Percentiles rank a stretch among this genome's conserved stretches.
These are phyloP conservation scores for Acinonyx jubatus DNA, from an alignment of 2,113 vertebrate species.

Conservation along the genomic window DNA sequence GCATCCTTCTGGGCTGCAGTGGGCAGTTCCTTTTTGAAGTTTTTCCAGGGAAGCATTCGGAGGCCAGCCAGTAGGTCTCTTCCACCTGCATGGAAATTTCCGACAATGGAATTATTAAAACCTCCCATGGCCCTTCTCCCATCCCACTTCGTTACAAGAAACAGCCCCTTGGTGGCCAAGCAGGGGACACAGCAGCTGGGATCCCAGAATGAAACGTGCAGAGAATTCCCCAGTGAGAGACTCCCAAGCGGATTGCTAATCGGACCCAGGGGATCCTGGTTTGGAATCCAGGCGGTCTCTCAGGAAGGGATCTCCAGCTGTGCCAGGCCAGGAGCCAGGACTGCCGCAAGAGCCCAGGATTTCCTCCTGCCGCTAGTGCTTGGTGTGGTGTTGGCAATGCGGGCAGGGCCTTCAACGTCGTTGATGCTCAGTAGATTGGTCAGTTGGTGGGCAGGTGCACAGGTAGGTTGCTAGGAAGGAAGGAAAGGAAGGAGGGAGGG, in stretches of 20 bases:
- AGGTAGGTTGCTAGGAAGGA: neutral
- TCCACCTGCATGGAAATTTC: slow-evolving; percentile 70
- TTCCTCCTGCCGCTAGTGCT: neutral
- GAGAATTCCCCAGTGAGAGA: neutral
- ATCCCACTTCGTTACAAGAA: slow-evolving; percentile 53
- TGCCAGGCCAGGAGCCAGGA: neutral
- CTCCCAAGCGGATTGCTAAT: neutral
- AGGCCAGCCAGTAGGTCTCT: slow-evolving; percentile 50
- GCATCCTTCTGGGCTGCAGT: neutral
- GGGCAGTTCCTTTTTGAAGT: neutral
- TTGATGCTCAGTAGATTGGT: neutral
- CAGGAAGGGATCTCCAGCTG: neutral
- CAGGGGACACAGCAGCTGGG: slow-evolving; percentile 59
- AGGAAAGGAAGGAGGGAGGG: too few relatives aligned
- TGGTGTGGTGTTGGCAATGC: fast-evolving
- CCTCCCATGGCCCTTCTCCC: neutral
- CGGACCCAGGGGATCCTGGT: slow-evolving; percentile 10
- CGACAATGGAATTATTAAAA: slow-evolving; percentile 33
- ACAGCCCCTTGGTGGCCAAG: slow-evolving; percentile 58
- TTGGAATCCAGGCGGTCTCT: neutral
- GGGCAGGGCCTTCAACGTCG: too few relatives aligned
- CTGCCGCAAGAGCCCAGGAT: neutral
- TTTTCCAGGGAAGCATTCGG: slow-evolving; percentile 44
- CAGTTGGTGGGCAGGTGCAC: too few relatives aligned
- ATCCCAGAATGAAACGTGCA: neutral